Evolutionary conservation across 1,140 invertebrate genomes (phyloP).

Genomic region (Belonocnema kinseyi): DNA sequence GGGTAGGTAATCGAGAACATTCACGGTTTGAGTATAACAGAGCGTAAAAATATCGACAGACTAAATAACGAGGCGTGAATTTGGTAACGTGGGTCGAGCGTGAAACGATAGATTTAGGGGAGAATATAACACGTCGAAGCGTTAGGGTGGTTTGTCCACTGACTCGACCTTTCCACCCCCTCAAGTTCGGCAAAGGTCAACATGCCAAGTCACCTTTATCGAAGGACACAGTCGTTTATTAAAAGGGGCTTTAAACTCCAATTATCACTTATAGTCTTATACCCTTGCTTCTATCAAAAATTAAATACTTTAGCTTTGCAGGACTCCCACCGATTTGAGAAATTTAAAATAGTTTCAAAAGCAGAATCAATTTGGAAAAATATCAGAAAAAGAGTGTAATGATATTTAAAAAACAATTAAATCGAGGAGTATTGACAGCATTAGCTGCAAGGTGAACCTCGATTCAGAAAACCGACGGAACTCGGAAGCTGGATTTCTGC

Average conservation of each 20-base stretch:
- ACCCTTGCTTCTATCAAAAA: neutral
- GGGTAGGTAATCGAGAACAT: neutral
- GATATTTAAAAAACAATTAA: too few species aligned
- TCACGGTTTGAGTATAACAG: constrained; percentile 9
- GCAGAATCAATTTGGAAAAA: too few species aligned
- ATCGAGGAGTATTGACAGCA: too few species aligned
- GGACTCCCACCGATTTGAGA: too few species aligned
- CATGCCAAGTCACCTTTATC: constrained; percentile 5
- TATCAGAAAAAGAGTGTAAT: too few species aligned
- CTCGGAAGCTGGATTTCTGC: too few species aligned
- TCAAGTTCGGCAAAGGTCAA: constrained; percentile 4
- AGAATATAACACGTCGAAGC: neutral
- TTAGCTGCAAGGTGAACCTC: too few species aligned
- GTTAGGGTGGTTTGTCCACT: constrained; percentile 15
- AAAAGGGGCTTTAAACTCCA: neutral
- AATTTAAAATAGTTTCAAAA: too few species aligned
- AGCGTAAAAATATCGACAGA: constrained; percentile 6
- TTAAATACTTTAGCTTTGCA: too few species aligned
- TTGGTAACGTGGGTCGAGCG: constrained; percentile 18
- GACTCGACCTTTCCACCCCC: constrained; percentile 19
- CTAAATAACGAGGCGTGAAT: constrained; percentile 22
- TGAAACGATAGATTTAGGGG: constrained; percentile 25
- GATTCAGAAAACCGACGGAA: too few species aligned
- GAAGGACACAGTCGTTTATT: neutral
- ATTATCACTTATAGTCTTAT: too few species aligned